Evolutionary conservation across 2,113 vertebrate genomes (phyloP), one percentile per base, ranked within the genome.

Genomic region (Bucco capensis): DNA sequence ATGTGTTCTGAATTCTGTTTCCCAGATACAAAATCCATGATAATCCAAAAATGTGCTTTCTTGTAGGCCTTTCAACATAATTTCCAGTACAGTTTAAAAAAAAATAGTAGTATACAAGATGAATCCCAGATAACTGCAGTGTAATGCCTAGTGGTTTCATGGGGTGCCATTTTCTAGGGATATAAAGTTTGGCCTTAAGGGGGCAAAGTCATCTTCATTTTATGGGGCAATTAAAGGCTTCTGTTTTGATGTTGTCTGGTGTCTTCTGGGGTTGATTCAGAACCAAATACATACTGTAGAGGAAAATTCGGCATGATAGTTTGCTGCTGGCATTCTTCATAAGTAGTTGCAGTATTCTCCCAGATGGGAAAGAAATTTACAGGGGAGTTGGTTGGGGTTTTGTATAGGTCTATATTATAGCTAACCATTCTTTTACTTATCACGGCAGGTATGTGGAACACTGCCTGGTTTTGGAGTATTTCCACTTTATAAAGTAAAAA

Each of bases 391-490:
- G 50, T 31, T 81, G 21, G 56, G 71, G 31, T 1, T 23, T 60
- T 84, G 28, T 72, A 61, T 58, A 85, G 33, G 14, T 44, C 66
- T 90, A 2, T 73, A 33, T 93, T 93, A 80, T 60, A 89, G 50
- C 50, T 72, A 78, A 85, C 54, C 56, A 37, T 85, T 87, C 91
- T 92, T 95, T 82, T 83, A 79, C 94, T 95, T 96, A 46, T 66
- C 56, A 31, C 69, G 89, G 77, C 40, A 79, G 96, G 96, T 97
- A 96, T 80, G 64, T 94, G 96, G 94, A 97, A 96, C 77, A 69
- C 81, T 97, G 96, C 91, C 94, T 92, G n/a, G 50, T 90, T 91
- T 88, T 33, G 75, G 85, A 92, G 40, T 62, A 62, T 86, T 95
- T 96, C 75, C 87, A 70, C 88, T 93, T 94, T 83, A 96, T 91